Conservation (phyloP, 2,888 invertebrate genomes). For the Eupithecia dodoneata region DNA sequence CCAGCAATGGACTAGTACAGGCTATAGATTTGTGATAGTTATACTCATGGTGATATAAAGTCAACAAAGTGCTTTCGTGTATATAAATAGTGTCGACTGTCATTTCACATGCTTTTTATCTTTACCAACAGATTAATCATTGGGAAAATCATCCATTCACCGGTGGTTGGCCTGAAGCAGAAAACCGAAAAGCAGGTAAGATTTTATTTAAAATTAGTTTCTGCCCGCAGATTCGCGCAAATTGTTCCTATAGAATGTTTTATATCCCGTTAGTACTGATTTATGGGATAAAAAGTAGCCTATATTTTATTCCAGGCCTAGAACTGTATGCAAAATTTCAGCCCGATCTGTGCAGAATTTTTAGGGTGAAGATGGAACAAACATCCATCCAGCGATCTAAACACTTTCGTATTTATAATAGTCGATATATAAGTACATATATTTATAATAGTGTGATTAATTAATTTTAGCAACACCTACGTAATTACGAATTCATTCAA, state of each 20-base stretch:
- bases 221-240: too few relatives aligned
- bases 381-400: too few relatives aligned
- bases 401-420: too few relatives aligned
- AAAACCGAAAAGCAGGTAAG: conserved; percentile 54
- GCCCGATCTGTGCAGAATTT: too few relatives aligned
- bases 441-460: neutral
- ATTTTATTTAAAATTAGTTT: neutral
- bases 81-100: neutral
- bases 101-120: neutral
- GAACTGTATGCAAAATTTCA: too few relatives aligned
- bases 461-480: neutral
- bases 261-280: too few relatives aligned
- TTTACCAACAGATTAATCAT: conserved; percentile 52
- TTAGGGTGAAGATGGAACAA: too few relatives aligned
- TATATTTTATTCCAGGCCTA: too few relatives aligned
- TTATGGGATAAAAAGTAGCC: too few relatives aligned
- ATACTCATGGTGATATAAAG: neutral
- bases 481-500: too few relatives aligned
- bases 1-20: neutral
- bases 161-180: conserved; percentile 55
- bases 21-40: neutral
- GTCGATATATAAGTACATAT: too few relatives aligned
- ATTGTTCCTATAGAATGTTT: too few relatives aligned
- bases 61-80: neutral
- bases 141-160: conserved; percentile 69